Conservation (phyloP, 2,797 vertebrate genomes). For the Bufotes viridis region DNA sequence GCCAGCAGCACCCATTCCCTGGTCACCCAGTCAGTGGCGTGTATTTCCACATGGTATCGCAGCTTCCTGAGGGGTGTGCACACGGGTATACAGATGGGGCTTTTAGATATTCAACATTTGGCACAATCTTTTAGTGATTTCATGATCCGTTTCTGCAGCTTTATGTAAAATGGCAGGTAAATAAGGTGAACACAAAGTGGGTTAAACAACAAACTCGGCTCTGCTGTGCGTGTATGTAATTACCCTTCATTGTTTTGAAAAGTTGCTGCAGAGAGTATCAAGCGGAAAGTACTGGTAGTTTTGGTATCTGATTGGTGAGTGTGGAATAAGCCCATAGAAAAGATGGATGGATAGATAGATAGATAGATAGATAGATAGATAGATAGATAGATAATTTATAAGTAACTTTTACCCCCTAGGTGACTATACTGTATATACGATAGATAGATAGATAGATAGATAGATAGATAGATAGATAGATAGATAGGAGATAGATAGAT, state of each 20-base stretch:
- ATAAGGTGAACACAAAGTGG: neutral
- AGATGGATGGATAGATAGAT: too few species aligned
- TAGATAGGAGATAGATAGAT: too few species aligned
- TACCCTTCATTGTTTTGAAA: too few species aligned
- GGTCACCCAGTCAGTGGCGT: neutral
- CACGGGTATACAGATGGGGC: neutral
- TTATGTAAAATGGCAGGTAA: neutral
- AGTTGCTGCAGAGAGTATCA: neutral
- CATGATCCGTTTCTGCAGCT: neutral
- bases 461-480: too few species aligned
- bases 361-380: too few species aligned
- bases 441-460: too few species aligned
- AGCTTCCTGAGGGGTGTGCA: neutral
- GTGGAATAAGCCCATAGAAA: too few species aligned
- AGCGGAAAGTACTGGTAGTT: too few species aligned
- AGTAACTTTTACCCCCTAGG: too few species aligned
- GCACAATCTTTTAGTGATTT: neutral
- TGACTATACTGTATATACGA: too few species aligned
- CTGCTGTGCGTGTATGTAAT: neutral
- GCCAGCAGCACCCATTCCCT: neutral
- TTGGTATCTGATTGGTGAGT: too few species aligned
- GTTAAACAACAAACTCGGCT: neutral
- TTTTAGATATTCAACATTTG: neutral
- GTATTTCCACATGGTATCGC: neutral
- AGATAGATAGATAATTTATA: too few species aligned